Percentiles rank a stretch among this genome's conserved stretches.
Conservation (phyloP, 2,888 invertebrate genomes). For the Chloroclysta siterata region DNA sequence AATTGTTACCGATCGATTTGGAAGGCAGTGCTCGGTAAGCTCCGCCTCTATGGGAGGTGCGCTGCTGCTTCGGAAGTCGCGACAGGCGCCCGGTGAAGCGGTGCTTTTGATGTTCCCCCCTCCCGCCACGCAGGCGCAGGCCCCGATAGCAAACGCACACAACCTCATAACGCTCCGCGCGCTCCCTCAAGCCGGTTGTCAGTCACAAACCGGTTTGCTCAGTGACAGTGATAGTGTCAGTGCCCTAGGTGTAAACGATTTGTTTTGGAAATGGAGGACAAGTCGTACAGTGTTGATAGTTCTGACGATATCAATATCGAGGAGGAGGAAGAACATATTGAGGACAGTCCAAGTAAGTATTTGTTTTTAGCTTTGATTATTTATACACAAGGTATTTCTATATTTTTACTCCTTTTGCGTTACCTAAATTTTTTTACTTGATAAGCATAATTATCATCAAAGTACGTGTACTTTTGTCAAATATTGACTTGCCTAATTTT, state of each 20-base stretch:
- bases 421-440: background rate
- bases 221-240: constrained; percentile 75
- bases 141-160: constrained; percentile 79
- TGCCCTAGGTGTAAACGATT: constrained; percentile 73
- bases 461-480: too few species aligned
- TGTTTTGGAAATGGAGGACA: constrained; percentile 79
- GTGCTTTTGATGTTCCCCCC: constrained; percentile 75
- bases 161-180: constrained; percentile 80
- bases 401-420: constrained; percentile 12
- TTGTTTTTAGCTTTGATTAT: constrained; percentile 1
- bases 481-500: too few species aligned
- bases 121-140: constrained; percentile 64
- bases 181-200: constrained; percentile 82
- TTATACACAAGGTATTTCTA: constrained; percentile 3
- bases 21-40: constrained; percentile 79
- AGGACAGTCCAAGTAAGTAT: constrained; percentile 74
- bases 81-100: constrained; percentile 76
- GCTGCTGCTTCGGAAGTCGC: constrained; percentile 79
- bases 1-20: constrained; percentile 74
- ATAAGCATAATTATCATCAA: too few species aligned
- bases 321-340: constrained; percentile 76
- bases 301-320: constrained; percentile 82
- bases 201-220: constrained; percentile 76
- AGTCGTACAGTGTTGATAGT: constrained; percentile 81
- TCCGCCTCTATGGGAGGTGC: constrained; percentile 80